These are phyloP conservation scores for Sylvilagus floridanus DNA, from an alignment of 2,797 vertebrate species.

Conservation along the genomic window DNA sequence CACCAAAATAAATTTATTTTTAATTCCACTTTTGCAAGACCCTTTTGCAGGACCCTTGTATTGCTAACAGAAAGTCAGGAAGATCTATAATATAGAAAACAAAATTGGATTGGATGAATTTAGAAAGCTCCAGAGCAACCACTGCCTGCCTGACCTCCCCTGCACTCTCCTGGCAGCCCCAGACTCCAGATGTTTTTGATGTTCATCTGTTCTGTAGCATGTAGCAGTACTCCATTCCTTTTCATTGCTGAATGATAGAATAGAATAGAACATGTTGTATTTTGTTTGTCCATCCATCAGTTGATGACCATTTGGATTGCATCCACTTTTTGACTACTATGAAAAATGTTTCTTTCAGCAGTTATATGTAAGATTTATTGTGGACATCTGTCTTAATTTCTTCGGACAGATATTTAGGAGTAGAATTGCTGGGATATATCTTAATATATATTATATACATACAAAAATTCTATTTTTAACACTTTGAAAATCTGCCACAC, in stretches of 20 bases:
- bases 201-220: not conserved
- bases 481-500: not conserved
- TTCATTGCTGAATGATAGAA: not conserved
- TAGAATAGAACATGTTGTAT: not conserved
- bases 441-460: no score
- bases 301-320: not conserved
- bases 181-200: not conserved
- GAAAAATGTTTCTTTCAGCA: not conserved
- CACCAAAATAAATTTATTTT: no score
- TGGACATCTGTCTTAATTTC: not conserved
- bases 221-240: not conserved
- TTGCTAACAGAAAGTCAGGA: slow-evolving; percentile 1
- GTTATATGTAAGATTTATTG: not conserved
- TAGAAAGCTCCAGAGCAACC: not conserved
- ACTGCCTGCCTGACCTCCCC: not conserved
- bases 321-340: not conserved
- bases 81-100: not conserved
- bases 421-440: not conserved
- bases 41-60: no score
- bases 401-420: not conserved
- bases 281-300: not conserved
- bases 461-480: not conserved
- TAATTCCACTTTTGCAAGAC: no score
- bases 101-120: not conserved
- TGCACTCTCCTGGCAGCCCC: not conserved